phyloP scores from a whole-genome alignment of 2,888 invertebrate species.

The Bedellia somnulentella region DNA sequence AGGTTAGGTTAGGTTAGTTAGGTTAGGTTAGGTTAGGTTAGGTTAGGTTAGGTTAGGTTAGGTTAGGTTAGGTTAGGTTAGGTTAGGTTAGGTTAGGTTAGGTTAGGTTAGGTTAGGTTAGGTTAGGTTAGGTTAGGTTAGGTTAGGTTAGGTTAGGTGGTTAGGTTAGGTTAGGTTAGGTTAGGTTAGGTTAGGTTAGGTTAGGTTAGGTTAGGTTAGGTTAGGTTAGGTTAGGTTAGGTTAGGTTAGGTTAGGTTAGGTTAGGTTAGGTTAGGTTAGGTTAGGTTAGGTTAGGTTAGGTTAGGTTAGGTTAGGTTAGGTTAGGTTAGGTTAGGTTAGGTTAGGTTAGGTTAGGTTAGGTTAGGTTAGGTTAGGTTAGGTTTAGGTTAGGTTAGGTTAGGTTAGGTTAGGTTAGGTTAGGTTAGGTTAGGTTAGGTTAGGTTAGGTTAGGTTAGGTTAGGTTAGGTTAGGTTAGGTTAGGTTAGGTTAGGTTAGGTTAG shows the following conservation, averaged over 20 bases:
- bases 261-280: slow-evolving; percentile 4
- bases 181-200: slow-evolving; percentile 6
- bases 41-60: slow-evolving; percentile 5
- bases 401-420: slow-evolving; percentile 7
- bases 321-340: slow-evolving; percentile 6
- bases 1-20: slow-evolving; percentile 7
- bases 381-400: slow-evolving; percentile 7
- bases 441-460: slow-evolving; percentile 10
- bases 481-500: slow-evolving; percentile 13
- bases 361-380: slow-evolving; percentile 7
- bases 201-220: slow-evolving; percentile 4
- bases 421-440: slow-evolving; percentile 7
- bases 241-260: slow-evolving; percentile 4
- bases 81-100: slow-evolving; percentile 5
- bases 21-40: slow-evolving; percentile 3
- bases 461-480: slow-evolving; percentile 13
- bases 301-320: slow-evolving; percentile 4
- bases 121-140: slow-evolving; percentile 5
- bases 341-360: slow-evolving; percentile 7
- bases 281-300: slow-evolving; percentile 4
- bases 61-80: slow-evolving; percentile 5
- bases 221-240: slow-evolving; percentile 4
- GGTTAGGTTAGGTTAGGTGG: slow-evolving; percentile 5
- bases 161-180: slow-evolving; percentile 6
- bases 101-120: slow-evolving; percentile 5